Conservation (phyloP, 1,140 invertebrate species). For the Marisa cornuarietis region DNA sequence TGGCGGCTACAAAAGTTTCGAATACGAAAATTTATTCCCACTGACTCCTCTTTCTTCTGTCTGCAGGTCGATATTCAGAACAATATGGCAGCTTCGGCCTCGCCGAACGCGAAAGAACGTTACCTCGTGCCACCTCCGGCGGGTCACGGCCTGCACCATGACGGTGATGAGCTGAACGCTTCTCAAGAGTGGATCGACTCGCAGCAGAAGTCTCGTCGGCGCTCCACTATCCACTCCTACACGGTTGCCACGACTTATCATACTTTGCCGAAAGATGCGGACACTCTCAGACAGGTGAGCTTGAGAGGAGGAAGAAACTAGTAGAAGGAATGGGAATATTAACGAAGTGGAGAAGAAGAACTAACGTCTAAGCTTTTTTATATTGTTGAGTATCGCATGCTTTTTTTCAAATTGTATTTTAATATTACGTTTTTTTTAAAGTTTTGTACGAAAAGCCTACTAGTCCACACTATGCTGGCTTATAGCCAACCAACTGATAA, state of each 20-base stretch:
- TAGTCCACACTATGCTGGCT: no score
- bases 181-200: constrained; percentile 26
- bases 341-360: background rate
- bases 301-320: background rate
- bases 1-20: background rate
- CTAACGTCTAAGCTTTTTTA: background rate
- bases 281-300: constrained; percentile 39
- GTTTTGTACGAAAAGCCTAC: no score
- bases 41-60: background rate
- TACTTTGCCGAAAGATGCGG: constrained; percentile 49
- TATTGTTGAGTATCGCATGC: no score
- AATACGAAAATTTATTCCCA: background rate
- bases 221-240: constrained; percentile 58
- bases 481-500: no score
- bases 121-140: constrained; percentile 4
- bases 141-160: background rate
- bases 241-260: constrained; percentile 55
- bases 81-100: background rate
- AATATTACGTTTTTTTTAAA: no score
- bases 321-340: background rate
- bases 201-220: constrained; percentile 44
- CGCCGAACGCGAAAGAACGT: background rate
- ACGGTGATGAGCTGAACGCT: constrained; percentile 14
- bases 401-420: no score
- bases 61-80: background rate